Evolutionary conservation across 2,888 invertebrate genomes (phyloP), one percentile per base, ranked within the genome.

Genomic region (Choristoneura rosaceana): DNA sequence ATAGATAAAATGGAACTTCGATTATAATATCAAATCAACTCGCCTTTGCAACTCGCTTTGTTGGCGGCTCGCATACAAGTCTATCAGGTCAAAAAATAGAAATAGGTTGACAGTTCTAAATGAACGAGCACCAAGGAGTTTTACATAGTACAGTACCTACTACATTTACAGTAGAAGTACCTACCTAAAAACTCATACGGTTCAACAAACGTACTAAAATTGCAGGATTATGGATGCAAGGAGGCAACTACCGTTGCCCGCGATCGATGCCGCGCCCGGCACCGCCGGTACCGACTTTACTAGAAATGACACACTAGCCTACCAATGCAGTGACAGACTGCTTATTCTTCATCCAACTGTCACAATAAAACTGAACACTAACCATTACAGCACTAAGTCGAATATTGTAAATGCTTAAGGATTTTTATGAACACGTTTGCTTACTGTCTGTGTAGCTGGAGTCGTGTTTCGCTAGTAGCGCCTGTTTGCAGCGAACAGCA

Each of bases 251-350:
- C 62, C 17, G 55, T 55, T 55, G 10, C 78, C 78, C 77, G 80
- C 81, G 85, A 92, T 92, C 88, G 91, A 93, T 90, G 81, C 7
- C 80, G 93, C 86, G 89, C 87, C 90, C 85, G 92, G 93, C 79
- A 91, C 92, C 82, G 88, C 76, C 84, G 81, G 81, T 67, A 50
- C 61, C 78, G 81, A 75, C 77, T 80, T 78, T 76, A 74, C 84
- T n/a, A 79, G 85, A 86, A 88, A 87, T 85, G 82, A 82, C 87
- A 87, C 87, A 84, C 83, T 86, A 50, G 87, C n/a, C n/a, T n/a
- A 85, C 61, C 60, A 34, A 43, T 64, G 34, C 70, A 59, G 33
- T 55, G 62, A 69, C 55, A 58, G 15, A 55, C 69, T 68, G 38
- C 12, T n/a, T 59, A 38, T 15, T 17, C 17, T 15, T 43, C n/a